Evolutionary conservation across 2,113 vertebrate genomes (phyloP).

Genomic region (Corydoras maculifer): DNA sequence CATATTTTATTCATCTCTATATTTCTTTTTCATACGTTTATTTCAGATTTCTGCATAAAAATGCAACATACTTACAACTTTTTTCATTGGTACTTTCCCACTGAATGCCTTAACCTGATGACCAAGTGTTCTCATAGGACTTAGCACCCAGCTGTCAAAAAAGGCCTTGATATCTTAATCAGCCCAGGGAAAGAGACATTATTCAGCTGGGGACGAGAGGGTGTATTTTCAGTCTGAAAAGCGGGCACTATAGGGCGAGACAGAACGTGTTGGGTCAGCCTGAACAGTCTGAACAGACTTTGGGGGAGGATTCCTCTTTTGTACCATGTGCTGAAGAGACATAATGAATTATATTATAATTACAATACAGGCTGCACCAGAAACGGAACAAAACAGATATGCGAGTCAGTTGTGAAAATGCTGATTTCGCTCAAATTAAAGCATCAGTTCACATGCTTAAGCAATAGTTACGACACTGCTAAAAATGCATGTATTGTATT

Average conservation of each 20-base stretch:
- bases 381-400: slow-evolving; percentile 74
- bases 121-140: slow-evolving; percentile 20
- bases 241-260: slow-evolving; percentile 55
- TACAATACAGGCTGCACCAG: slow-evolving; percentile 72
- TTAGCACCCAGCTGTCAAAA: slow-evolving; percentile 64
- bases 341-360: slow-evolving; percentile 82
- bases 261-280: slow-evolving; percentile 68
- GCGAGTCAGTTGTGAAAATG: slow-evolving; percentile 67
- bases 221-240: slow-evolving; percentile 57
- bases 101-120: background rate
- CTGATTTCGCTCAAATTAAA: slow-evolving; percentile 59
- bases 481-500: too few relatives aligned
- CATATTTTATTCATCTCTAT: too few relatives aligned
- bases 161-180: slow-evolving; percentile 71
- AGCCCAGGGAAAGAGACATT: slow-evolving; percentile 58
- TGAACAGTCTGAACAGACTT: slow-evolving; percentile 65
- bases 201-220: slow-evolving; percentile 57
- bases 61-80: background rate
- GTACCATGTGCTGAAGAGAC: slow-evolving; percentile 66
- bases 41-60: too few relatives aligned
- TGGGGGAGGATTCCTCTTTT: slow-evolving; percentile 63
- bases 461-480: slow-evolving; percentile 13
- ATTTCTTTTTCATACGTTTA: too few relatives aligned
- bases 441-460: slow-evolving; percentile 35
- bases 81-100: background rate